Percentiles rank a stretch among this genome's conserved stretches.
phyloP scores from a whole-genome alignment of 2,797 vertebrate genomes.

The Pipistrellus pygmaeus region DNA sequence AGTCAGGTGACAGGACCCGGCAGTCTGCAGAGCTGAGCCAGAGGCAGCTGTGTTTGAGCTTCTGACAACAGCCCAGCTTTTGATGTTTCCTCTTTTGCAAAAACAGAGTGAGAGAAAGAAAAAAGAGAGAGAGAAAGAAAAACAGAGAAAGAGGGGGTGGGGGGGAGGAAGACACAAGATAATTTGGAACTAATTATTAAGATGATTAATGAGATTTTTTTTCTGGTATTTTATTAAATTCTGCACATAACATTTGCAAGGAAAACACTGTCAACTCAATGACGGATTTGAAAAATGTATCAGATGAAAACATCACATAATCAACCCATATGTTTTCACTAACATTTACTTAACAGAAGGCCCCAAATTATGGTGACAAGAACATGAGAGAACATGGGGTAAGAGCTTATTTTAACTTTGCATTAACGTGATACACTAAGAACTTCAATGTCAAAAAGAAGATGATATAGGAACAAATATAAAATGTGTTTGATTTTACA shows the following conservation, averaged over 20 bases:
- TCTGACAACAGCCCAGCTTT: not conserved
- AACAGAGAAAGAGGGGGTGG: too few relatives aligned
- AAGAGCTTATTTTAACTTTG: constrained; percentile 79
- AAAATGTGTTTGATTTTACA: constrained; percentile 59
- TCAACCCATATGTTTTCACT: constrained; percentile 64
- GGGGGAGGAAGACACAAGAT: not conserved
- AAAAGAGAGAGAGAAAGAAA: not conserved
- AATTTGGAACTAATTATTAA: constrained; percentile 50
- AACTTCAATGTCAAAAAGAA: constrained; percentile 76
- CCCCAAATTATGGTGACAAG: constrained; percentile 64
- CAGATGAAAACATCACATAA: constrained; percentile 80
- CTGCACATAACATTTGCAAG: constrained; percentile 83
- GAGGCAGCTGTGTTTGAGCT: not conserved
- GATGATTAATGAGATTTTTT: not conserved
- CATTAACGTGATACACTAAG: constrained; percentile 66
- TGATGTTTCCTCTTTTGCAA: constrained; percentile 44
- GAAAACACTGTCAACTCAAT: constrained; percentile 68
- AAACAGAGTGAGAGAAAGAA: not conserved
- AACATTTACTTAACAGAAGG: constrained; percentile 71
- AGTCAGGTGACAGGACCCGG: not conserved
- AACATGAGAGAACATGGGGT: constrained; percentile 71
- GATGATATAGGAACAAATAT: constrained; percentile 62
- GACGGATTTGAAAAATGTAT: constrained; percentile 80
- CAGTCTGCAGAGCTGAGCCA: not conserved
- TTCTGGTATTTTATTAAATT: constrained; percentile 86